Evolutionary conservation across 2,888 invertebrate genomes (phyloP), one percentile per base, ranked within the genome.

Genomic region (Autographa pulchrina): DNA sequence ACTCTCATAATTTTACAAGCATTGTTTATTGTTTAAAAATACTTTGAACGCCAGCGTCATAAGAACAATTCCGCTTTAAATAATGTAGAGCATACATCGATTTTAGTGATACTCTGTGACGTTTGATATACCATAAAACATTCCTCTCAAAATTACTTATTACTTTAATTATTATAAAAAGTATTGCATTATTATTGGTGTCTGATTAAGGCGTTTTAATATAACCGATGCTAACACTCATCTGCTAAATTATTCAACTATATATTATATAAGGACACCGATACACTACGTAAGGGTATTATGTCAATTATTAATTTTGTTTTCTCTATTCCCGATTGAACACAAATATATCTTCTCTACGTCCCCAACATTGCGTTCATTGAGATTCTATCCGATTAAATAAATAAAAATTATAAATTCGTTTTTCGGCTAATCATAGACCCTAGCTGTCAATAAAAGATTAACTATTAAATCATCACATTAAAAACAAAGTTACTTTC

Each of bases 401-500:
- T 83, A 83, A 83, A 83, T 83, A 72, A 70, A 82, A 68, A 66
- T 65, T 75, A 81, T 82, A 82, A 83, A 82, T 83, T 82, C 84
- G 84, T 82, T 78, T 65, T 74, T 70, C 72, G 74, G 82, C 81
- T 78, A 83, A 78, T 68, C 71, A 41, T 73, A 68, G 41, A 54
- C 67, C 69, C 66, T 76, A 82, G 78, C 78, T 82, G 78, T 77
- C 70, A 76, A 70, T 68, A 73, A 71, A 71, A 67, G 54, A 60
- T 68, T 68, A 72, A 71, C 18, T 38, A 68, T 68, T 20, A 65
- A 74, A 58, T 59, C 8, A 70, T 74, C 63, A 75, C 64, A 68
- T 35, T 43, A 18, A 70, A 74, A 75, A 60, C 41, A 58, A 62
- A 63, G 38, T 52, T n/a, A 38, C 43, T 61, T 62, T 11, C 43